Evolutionary conservation across 2,888 invertebrate genomes (phyloP), one percentile per base, ranked within the genome.

Genomic region (Leptinotarsa peninsularis): DNA sequence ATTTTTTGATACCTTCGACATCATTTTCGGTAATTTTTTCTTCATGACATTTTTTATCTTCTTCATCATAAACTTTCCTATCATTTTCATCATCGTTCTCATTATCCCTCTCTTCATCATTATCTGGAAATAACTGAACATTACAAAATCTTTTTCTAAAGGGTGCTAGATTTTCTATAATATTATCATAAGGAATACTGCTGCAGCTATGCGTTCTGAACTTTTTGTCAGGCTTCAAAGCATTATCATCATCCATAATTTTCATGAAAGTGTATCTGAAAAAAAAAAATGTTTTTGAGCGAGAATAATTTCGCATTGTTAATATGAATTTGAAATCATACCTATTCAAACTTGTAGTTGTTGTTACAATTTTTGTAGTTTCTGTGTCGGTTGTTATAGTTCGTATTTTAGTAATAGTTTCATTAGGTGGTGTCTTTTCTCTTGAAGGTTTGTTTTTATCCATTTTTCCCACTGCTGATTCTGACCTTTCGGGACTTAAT

Each of bases 141-240:
- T 88, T 88, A 77, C 87, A 87, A 79, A 88, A 88, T 73, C 87
- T 82, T 74, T 88, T 88, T 52, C 88, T 82, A 76, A 88, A 88
- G n/a, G 88, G 88, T 4, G 87, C 88, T 78, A 88, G 80, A 81
- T 88, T 88, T 77, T 88, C 88, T 71, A 88, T 88, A 54, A 88
- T 85, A 80, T 88, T 87, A 76, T 88, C 88, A 74, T 88, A 88
- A 0, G 88, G 86, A 79, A 88, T 87, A 58, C 88, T 88, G 52
- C 87, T 87, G 76, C 88, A 88, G 77, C 88, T 88, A 73, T 88
- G 88, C 5, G 88, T 88, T 68, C 88, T 82, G n/a, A 83, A 83
- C 76, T 87, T 86, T 77, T 86, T 87, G 50, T 85, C 85, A 1
- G 76, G 76, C 27, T 81, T 81, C 5, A 78, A 67, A 50, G 78